These are phyloP conservation scores for Dynastes grantii DNA, from an alignment of 2,888 invertebrate genomes.

Conservation along the genomic window DNA sequence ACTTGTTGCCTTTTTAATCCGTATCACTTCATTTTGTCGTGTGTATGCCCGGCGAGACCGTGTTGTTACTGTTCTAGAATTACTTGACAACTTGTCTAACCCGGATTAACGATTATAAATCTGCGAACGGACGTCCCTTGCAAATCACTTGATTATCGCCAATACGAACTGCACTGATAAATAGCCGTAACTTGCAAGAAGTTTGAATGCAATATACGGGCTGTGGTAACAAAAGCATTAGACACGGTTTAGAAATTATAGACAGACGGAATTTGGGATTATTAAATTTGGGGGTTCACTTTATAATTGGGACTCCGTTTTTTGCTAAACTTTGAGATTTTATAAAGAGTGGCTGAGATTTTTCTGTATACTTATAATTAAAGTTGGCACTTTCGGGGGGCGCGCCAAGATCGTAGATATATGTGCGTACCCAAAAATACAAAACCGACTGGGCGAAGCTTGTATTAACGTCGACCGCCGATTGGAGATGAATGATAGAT, in stretches of 20 bases:
- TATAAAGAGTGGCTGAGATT: too few species aligned
- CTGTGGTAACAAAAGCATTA: background rate
- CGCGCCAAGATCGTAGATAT: too few species aligned
- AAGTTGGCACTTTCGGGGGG: too few species aligned
- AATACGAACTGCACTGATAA: constrained; percentile 12
- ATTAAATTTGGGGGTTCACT: too few species aligned
- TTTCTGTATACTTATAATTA: too few species aligned
- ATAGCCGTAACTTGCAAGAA: background rate
- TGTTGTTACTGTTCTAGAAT: constrained; percentile 52
- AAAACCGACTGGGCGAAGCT: too few species aligned
- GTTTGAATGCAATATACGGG: background rate
- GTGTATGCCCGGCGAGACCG: background rate
- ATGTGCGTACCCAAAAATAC: too few species aligned
- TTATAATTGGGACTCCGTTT: too few species aligned
- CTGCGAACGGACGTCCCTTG: constrained; percentile 49
- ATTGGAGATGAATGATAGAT: too few species aligned
- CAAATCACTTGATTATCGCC: constrained; percentile 52
- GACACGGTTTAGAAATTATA: background rate
- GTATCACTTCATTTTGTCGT: constrained; percentile 53
- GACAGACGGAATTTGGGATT: background rate
- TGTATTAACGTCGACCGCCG: too few species aligned
- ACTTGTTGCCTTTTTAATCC: constrained; percentile 53
- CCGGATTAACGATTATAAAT: constrained; percentile 53
- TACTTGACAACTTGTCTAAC: constrained; percentile 54
- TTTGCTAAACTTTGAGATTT: too few species aligned